Percentiles rank a stretch among this genome's conserved stretches.
Conservation (phyloP, 2,888 invertebrate genomes). For the Neoascia interrupta region DNA sequence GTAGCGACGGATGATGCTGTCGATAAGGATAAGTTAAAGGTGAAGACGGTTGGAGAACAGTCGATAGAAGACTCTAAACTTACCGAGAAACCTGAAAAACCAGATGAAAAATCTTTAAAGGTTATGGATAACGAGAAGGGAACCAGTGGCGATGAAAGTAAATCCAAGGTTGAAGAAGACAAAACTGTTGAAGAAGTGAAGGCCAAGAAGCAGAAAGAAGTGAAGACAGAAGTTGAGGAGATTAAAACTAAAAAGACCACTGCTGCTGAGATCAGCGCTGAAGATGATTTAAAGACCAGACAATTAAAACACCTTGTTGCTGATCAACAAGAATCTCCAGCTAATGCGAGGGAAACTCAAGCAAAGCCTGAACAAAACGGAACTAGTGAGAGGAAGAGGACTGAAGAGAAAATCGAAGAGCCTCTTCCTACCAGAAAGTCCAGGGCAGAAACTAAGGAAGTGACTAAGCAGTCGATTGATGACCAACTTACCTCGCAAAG, state of each 20-base stretch:
- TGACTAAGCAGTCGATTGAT: too few species aligned
- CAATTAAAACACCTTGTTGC: too few species aligned
- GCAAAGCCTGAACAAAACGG: background rate
- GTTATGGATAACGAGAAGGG: conserved; percentile 52
- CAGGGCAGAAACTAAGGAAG: background rate
- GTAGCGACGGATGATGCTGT: background rate
- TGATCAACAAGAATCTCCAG: too few species aligned
- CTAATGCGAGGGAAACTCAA: background rate
- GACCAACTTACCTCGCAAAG: background rate
- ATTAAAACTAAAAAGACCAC: conserved; percentile 18
- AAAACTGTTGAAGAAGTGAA: conserved; percentile 42
- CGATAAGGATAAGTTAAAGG: background rate
- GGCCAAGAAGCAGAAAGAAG: conserved; percentile 17
- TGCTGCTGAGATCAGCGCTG: conserved; percentile 26
- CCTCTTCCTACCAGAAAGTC: too few species aligned
- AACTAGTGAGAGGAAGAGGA: background rate
- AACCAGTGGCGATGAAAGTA: conserved; percentile 34
- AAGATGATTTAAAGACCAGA: background rate
- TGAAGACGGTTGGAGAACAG: too few species aligned
- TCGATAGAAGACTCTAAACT: too few species aligned
- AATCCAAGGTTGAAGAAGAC: conserved; percentile 25
- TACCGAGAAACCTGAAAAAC: conserved; percentile 67
- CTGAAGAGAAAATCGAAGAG: background rate
- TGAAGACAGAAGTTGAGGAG: background rate
- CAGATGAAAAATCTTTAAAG: conserved; percentile 65